phyloP scores from a whole-genome alignment of 64 coral and sea anemone genomes.

The Montipora capricornis region DNA sequence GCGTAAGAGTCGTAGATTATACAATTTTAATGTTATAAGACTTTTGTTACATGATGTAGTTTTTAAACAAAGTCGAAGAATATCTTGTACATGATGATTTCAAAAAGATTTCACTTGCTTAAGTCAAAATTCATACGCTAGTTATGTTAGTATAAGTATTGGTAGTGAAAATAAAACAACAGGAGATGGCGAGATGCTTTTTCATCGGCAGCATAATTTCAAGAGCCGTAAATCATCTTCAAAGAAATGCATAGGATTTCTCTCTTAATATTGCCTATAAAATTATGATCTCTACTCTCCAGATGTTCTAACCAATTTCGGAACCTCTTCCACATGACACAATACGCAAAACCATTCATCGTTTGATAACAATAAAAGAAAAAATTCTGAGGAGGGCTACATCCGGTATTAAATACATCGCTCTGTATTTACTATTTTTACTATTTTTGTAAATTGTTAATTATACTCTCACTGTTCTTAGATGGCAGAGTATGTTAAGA shows the following conservation, averaged over 20 bases:
- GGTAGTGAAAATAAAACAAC: too few species aligned
- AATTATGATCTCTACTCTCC: constrained; percentile 25
- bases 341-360: constrained; percentile 18
- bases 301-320: constrained; percentile 25
- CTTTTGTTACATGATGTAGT: too few species aligned
- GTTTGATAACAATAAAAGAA: constrained; percentile 20
- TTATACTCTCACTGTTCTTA: constrained; percentile 19
- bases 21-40: too few species aligned
- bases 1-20: background rate
- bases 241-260: background rate
- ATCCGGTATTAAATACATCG: background rate
- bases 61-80: too few species aligned
- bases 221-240: too few species aligned
- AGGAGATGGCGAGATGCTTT: too few species aligned
- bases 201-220: too few species aligned
- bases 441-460: constrained; percentile 24
- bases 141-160: too few species aligned
- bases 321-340: constrained; percentile 24
- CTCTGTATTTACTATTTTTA: constrained; percentile 23
- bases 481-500: constrained; percentile 21
- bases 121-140: too few species aligned
- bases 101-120: too few species aligned
- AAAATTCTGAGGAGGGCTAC: constrained; percentile 6
- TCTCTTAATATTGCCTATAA: constrained; percentile 19
- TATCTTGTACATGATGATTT: too few species aligned